Conservation (phyloP, 2,113 vertebrate species). For the Oenanthe melanoleuca region DNA sequence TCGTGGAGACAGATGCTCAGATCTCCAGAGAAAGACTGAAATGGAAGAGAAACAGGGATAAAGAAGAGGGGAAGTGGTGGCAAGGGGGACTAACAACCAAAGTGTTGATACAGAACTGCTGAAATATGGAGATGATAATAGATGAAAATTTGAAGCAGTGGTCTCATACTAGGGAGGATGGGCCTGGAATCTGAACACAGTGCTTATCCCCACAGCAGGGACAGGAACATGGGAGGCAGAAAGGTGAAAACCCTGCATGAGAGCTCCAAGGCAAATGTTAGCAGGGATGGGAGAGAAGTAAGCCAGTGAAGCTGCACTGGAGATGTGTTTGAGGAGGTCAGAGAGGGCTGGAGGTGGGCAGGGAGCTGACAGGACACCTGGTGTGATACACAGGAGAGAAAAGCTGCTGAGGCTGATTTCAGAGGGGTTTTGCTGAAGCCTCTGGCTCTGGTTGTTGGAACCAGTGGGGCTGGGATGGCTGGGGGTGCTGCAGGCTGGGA, state of each 20-base stretch:
- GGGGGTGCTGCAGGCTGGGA: neutral
- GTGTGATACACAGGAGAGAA: rapidly evolving
- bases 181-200: neutral
- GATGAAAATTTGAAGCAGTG: neutral
- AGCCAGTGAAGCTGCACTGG: neutral
- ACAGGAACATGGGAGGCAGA: neutral
- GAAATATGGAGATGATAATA: neutral
- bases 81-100: neutral
- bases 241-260: rapidly evolving
- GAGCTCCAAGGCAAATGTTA: neutral
- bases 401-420: neutral
- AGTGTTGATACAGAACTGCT: neutral
- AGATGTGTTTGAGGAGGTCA: neutral
- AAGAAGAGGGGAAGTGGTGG: neutral
- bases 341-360: neutral
- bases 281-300: neutral
- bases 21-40: neutral
- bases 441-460: neutral
- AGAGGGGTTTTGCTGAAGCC: neutral
- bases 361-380: neutral
- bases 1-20: neutral
- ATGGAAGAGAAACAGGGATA: neutral
- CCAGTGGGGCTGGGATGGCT: rapidly evolving
- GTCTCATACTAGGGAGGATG: neutral
- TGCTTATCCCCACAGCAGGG: neutral